Evolutionary conservation across 2,113 vertebrate genomes (phyloP).

Genomic region (Arenaria interpres): DNA sequence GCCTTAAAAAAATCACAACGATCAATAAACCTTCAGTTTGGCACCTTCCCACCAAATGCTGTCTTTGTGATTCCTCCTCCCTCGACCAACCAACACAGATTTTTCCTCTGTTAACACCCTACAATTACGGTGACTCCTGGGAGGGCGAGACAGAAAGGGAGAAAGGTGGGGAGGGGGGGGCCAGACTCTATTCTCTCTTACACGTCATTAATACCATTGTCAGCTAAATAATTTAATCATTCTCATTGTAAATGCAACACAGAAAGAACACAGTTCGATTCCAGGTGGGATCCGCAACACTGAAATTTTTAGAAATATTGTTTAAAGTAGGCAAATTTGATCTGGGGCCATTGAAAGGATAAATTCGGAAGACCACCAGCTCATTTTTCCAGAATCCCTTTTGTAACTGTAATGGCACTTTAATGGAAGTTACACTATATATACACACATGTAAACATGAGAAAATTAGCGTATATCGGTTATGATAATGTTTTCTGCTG

Average conservation of each 20-base stretch:
- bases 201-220: not conserved
- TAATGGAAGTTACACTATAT: slow-evolving; percentile 38
- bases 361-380: not conserved
- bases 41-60: not conserved
- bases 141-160: not conserved
- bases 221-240: not conserved
- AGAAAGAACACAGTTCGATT: not conserved
- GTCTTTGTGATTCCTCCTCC: not conserved
- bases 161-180: not conserved
- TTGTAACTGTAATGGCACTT: slow-evolving; percentile 11
- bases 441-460: slow-evolving; percentile 14
- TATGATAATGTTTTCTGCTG: slow-evolving; percentile 22
- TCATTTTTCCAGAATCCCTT: slow-evolving; percentile 11
- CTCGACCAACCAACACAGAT: not conserved
- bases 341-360: not conserved
- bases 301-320: not conserved
- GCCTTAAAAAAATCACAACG: not conserved
- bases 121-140: not conserved
- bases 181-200: not conserved
- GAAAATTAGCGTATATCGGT: slow-evolving; percentile 34
- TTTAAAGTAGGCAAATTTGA: not conserved
- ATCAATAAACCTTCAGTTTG: not conserved
- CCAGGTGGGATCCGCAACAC: not conserved
- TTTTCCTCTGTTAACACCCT: not conserved
- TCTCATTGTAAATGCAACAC: not conserved